A percentile compares a stretch with the other conserved stretches of the same genome.
Evolutionary conservation across 2,113 vertebrate genomes (phyloP).

Genomic region (Cettia cetti): DNA sequence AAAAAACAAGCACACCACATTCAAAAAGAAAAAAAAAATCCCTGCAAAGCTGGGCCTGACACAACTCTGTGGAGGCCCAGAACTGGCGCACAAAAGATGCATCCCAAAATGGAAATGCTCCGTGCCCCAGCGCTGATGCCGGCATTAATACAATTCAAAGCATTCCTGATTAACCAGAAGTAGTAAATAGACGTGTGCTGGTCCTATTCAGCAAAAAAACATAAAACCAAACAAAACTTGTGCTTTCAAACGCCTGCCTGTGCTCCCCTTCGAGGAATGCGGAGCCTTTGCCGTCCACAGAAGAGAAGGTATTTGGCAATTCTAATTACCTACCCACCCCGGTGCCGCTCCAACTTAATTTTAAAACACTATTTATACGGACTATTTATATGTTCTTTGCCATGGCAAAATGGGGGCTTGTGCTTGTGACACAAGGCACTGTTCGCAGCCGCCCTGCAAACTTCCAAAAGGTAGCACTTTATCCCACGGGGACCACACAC

Average conservation of each 20-base stretch:
- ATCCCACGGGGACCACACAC: constrained; percentile 59
- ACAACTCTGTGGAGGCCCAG: constrained; percentile 1
- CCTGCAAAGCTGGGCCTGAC: background rate
- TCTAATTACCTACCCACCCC: constrained; percentile 65
- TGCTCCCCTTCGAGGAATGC: constrained; percentile 56
- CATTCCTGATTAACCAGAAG: constrained; percentile 63
- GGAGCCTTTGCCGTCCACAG: constrained; percentile 9
- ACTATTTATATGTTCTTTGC: constrained; percentile 63
- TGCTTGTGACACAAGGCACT: constrained; percentile 59
- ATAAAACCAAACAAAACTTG: constrained; percentile 60
- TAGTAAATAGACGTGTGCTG: constrained; percentile 68
- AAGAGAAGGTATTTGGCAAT: constrained; percentile 65
- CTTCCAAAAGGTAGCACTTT: constrained; percentile 58
- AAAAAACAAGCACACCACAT: background rate
- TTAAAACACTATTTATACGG: constrained; percentile 56
- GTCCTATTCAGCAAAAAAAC: constrained; percentile 63
- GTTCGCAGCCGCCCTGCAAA: constrained; percentile 6
- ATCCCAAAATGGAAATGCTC: constrained; percentile 65
- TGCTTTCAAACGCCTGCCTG: constrained; percentile 54
- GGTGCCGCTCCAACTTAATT: constrained; percentile 30
- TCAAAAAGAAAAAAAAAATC: background rate
- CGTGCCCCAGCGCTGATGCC: background rate
- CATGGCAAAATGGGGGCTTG: constrained; percentile 45
- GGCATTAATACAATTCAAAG: constrained; percentile 53
- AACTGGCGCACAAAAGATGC: constrained; percentile 22